Percentiles rank a stretch among this genome's conserved stretches.
Evolutionary conservation across 2,888 invertebrate species (phyloP).

Genomic region (Calameuta filiformis): DNA sequence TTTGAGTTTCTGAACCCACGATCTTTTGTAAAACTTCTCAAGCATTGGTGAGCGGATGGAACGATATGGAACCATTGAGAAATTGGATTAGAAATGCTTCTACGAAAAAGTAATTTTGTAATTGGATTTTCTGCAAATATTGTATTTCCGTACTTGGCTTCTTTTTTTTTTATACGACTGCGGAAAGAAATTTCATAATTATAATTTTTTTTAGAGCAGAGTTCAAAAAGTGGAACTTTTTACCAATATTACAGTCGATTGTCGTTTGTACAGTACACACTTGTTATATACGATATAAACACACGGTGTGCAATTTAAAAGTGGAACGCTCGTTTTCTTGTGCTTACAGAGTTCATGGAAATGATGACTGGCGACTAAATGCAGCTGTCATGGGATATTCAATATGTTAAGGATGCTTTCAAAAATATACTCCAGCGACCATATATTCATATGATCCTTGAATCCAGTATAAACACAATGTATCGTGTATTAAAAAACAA

Average conservation of each 20-base stretch:
- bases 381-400: neutral
- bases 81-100: neutral
- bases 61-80: neutral
- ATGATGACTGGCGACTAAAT: slow-evolving; percentile 82
- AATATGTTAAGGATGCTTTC: neutral
- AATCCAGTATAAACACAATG: neutral
- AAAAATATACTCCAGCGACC: neutral
- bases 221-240: neutral
- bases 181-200: neutral
- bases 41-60: neutral
- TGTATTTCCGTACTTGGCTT: neutral
- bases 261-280: neutral
- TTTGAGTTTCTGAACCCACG: neutral
- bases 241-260: neutral
- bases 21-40: neutral
- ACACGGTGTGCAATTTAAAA: neutral
- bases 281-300: neutral
- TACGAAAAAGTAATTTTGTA: neutral
- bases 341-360: slow-evolving; percentile 80
- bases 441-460: neutral
- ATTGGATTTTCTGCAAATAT: neutral
- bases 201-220: neutral
- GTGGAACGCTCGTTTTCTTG: slow-evolving; percentile 25
- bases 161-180: neutral
- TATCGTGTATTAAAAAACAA: neutral